Base-by-base conservation (phyloP, 2,797 vertebrate genomes). In the Sitta carolinensis region DNA sequence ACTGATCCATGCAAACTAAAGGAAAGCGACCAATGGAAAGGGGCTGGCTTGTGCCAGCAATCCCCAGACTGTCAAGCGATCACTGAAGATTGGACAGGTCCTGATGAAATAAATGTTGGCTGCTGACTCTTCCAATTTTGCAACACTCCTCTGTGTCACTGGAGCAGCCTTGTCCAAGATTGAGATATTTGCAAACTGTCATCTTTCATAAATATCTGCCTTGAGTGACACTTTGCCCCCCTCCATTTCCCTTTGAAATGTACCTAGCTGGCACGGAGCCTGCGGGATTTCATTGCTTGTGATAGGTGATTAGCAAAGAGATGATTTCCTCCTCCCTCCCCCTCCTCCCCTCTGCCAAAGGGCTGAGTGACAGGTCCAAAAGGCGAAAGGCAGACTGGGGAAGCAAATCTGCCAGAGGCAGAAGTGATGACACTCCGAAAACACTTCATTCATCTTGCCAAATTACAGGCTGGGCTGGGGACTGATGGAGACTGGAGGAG, bases 101-200 rank as follows among this genome's bases (percentile, higher is more conserved):
- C 98, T 98, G 98, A 99, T 99, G 98, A 98, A 98, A 99, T 99
- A 98, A 98, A 98, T 97, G 98, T 97, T 98, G 98, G 98, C 98
- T 99, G 98, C 98, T 99, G 99, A 99, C 99, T 98, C 97, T 98
- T 99, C 97, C 98, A 98, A 98, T 99, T 99, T 99, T 97, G 98
- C 95, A 94, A 97, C 95, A 97, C 98, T 98, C 97, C 98, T 98
- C 98, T 92, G 97, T 98, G 98, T 99, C 99, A 99, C 98, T 97
- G 97, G 97, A 92, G 96, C 98, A 98, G 98, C 98, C 98, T 98
- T 98, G 98, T 97, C 97, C 97, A 98, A 99, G 99, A 99, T 98
- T 99, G 99, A 99, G 99, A 99, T 99, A 99, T 99, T 99, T 99
- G 98, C 98, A 99, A 99, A 99, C 98, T 99, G 99, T 99, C 99